Evolutionary conservation across 2,797 vertebrate genomes (phyloP), one percentile per base, ranked within the genome.

Genomic region (Enteromius paludinosus): DNA sequence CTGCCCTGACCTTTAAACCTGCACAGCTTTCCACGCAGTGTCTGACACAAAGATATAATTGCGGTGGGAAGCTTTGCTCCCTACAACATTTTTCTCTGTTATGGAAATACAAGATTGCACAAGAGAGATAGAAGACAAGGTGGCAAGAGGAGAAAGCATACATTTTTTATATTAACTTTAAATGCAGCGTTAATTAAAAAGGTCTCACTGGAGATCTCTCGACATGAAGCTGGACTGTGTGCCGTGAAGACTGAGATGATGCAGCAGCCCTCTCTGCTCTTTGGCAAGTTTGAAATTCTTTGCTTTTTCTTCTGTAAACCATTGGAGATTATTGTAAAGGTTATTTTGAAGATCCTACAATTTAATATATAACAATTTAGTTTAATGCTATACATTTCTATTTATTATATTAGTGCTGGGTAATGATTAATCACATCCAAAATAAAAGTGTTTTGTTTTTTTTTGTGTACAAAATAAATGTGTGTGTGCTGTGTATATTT

Each of bases 111-210:
- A 9, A 61, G 78, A 80, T 70, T 71, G 54, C 54, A 35, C 25
- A 2, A 20, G 68, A 80, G 28, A 61, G 25, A 33, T 59, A 35
- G 25, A 59, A 45, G 47, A 41, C 73, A 56, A 70, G 62, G 54
- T 59, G 35, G 30, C 61, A 56, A 62, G 38, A 47, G 56, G 18
- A 66, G 23, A 69, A 77, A 87, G 64, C 45, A 78, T 84, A 86
- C 86, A 91, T 85, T 89, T 54, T 5, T 14, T 84, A 59, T 74
- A 56, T 78, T 90, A 87, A 23, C 35, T 88, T 86, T 88, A 87
- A 93, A 90, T 85, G 85, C 84, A 71, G 38, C 86, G 85, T 91
- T 93, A 92, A 93, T 92, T 93, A 91, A 92, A 91, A 91, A 56
- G 49, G 70, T 83, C 86, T 74, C 83, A 76, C 87, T 81, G 85